A percentile compares a stretch with the other conserved stretches of the same genome.
Conservation (phyloP, 2,888 invertebrate species). For the Trachelus iudaicus region DNA sequence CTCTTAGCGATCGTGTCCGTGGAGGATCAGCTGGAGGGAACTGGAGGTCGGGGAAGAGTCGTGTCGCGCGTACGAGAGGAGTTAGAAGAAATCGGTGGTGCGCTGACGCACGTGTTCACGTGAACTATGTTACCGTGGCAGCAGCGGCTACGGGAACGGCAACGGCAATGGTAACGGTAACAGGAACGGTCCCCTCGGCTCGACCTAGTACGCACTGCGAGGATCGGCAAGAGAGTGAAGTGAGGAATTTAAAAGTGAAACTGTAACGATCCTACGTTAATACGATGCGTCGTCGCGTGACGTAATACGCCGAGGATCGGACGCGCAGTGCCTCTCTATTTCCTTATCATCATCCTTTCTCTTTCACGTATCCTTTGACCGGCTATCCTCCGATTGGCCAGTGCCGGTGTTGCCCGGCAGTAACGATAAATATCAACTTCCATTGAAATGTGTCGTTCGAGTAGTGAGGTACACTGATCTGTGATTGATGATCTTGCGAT, state of each 20-base stretch:
- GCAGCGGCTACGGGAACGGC: conserved; percentile 12
- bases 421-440: neutral
- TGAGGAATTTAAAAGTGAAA: conserved; percentile 59
- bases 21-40: neutral
- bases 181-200: conserved; percentile 41
- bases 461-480: neutral
- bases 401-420: neutral
- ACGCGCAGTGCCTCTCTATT: neutral
- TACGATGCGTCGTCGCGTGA: neutral
- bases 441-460: neutral
- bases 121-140: conserved; percentile 38
- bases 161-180: conserved; percentile 22
- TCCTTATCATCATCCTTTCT: neutral
- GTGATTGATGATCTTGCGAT: conserved; percentile 3
- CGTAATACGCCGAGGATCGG: conserved; percentile 1
- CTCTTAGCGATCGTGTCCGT: neutral
- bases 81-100: neutral
- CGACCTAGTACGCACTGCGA: conserved; percentile 48
- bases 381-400: neutral
- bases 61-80: neutral
- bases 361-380: conserved; percentile 5
- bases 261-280: conserved; percentile 44
- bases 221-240: conserved; percentile 27
- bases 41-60: neutral
- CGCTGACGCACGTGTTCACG: conserved; percentile 7